phyloP scores from a whole-genome alignment of 2,888 invertebrate species.

The Drosophila nr. medialis region DNA sequence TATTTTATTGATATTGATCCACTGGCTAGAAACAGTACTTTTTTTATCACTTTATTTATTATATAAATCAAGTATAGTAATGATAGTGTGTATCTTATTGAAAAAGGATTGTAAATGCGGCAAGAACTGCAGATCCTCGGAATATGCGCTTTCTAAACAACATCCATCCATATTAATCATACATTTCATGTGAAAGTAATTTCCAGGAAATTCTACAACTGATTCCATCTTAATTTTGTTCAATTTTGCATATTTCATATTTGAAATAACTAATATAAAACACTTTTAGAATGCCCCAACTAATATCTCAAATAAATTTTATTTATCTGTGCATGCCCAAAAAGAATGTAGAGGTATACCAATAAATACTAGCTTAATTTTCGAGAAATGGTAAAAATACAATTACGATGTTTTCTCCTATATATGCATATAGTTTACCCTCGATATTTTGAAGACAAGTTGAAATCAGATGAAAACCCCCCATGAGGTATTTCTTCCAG shows the following conservation, averaged over 20 bases:
- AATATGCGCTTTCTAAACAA: background rate
- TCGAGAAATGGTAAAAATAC: background rate
- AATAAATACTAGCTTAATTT: background rate
- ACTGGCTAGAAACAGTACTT: accelerated
- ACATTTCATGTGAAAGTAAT: accelerated
- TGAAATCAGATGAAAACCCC: background rate
- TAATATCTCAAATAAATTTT: background rate
- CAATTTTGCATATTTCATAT: background rate
- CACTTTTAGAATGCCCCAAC: background rate
- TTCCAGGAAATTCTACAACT: background rate
- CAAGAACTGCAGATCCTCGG: too few relatives aligned
- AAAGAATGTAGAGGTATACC: background rate
- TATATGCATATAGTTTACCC: background rate
- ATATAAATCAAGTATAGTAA: background rate
- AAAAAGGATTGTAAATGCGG: background rate
- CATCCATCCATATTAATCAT: background rate
- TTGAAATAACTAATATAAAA: background rate
- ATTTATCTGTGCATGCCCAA: background rate
- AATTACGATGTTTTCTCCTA: background rate
- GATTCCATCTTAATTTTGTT: too few relatives aligned
- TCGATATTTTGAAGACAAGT: background rate
- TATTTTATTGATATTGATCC: background rate
- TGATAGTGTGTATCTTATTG: background rate
- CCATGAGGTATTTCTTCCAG: background rate
- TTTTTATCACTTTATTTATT: background rate